Base-by-base conservation (phyloP, 2,113 vertebrate species). In the Sebastes fasciatus region DNA sequence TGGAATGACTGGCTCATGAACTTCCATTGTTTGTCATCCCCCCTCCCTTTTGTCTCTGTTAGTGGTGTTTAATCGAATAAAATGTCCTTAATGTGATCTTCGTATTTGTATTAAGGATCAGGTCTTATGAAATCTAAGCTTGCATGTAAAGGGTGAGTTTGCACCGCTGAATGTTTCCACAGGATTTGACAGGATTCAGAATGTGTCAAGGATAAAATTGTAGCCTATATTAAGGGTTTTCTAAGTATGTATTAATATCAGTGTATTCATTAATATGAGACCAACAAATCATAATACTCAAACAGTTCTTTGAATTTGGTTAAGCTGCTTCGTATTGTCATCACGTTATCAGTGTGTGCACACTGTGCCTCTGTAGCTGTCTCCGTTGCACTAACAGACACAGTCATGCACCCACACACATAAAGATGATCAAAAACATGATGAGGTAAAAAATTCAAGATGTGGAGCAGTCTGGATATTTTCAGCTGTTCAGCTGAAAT, bases 311-410 rank as follows among this genome's bases (percentile, higher is more conserved):
- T 46, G 57, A 49, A 70, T 71, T 43, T 67, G 7, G 14, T 21
- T 76, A 17, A 79, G 34, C 52, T 79, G 64, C 61, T 70, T 75
- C 70, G 73, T 74, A 57, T 19, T 60, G 8, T 21, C 6, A 46
- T 55, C 46, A 40, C 7, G 12, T 55, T 57, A 68, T n/a, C 40
- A 46, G 43, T 16, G 26, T 63, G 21, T 46, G 45, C 5, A 9
- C 65, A 34, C 9, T 54, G 21, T 57, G 17, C 46, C 19, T 64
- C 23, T 70, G 51, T 49, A 8, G 45, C 26, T 52, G 42, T 52
- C 51, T 52, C n/a, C 3, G 14, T 12, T 46, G 13, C 46, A 19
- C 48, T n/a, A 21, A 40, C 19, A 60, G 17, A 68, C 19, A 58
- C 52, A 66, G 7, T 6, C 19, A 46, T 7, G 9, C 46, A 71